Conservation (phyloP, 2,888 invertebrate genomes). For the Apamea monoglypha region DNA sequence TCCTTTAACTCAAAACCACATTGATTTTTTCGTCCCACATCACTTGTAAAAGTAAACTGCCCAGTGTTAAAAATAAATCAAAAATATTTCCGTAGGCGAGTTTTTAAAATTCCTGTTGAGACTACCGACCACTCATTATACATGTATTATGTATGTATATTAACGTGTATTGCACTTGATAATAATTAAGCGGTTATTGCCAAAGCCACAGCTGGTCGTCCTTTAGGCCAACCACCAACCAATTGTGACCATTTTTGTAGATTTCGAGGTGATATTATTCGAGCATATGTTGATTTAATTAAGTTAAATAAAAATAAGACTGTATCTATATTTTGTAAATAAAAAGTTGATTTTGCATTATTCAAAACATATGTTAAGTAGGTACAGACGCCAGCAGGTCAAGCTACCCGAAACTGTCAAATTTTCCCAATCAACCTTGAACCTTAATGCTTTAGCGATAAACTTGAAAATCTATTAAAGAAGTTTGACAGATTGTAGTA, state of each 20-base stretch:
- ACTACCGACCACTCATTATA: neutral
- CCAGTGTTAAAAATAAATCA: neutral
- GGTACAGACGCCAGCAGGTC: too few species aligned
- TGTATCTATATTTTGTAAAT: neutral
- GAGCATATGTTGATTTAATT: constrained; percentile 7
- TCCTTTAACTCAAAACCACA: neutral
- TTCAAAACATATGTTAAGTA: neutral
- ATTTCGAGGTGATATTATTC: constrained; percentile 33
- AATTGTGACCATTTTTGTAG: constrained; percentile 43
- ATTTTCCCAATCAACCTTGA: too few species aligned
- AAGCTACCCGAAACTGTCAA: too few species aligned
- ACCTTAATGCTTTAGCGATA: too few species aligned
- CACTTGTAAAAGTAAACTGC: neutral
- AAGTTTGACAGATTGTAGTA: too few species aligned
- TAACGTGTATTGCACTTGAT: constrained; percentile 3
- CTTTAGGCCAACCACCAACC: constrained; percentile 16
- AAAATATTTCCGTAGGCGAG: neutral
- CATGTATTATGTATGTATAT: constrained; percentile 1
- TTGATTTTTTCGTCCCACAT: neutral
- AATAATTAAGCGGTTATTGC: constrained; percentile 18
- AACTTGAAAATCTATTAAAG: too few species aligned
- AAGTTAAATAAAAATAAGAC: neutral
- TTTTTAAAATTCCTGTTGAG: neutral
- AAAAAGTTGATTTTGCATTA: neutral
- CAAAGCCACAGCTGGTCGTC: constrained; percentile 26